These are phyloP conservation scores for Helicolenus hilgendorfi DNA, from an alignment of 2,797 vertebrate species.

Conservation along the genomic window DNA sequence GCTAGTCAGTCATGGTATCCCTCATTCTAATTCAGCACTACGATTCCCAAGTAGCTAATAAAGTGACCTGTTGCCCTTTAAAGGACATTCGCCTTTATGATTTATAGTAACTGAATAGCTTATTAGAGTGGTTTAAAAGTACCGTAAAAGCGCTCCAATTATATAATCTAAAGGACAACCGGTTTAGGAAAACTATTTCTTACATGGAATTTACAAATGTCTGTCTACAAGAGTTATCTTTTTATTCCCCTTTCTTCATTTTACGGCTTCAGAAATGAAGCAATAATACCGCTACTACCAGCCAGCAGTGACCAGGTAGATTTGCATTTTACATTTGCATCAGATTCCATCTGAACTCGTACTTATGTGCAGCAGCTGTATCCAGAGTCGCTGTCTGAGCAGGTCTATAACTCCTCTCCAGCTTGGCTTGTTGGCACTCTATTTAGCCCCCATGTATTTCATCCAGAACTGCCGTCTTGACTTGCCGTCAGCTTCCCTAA, in stretches of 20 bases:
- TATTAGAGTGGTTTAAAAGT: constrained; percentile 46
- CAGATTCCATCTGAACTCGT: constrained; percentile 21
- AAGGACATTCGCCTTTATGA: constrained; percentile 69
- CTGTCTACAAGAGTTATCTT: constrained; percentile 3
- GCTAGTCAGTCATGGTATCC: constrained; percentile 54
- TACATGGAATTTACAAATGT: constrained; percentile 23
- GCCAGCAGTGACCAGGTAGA: not conserved
- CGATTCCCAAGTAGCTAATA: constrained; percentile 72
- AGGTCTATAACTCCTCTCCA: constrained; percentile 36
- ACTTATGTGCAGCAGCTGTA: constrained; percentile 6
- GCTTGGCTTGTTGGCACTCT: constrained; percentile 8
- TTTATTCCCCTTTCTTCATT: constrained; percentile 9
- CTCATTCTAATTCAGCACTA: constrained; percentile 76
- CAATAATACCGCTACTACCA: not conserved
- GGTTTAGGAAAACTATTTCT: constrained; percentile 39
- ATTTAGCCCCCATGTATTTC: constrained; percentile 38
- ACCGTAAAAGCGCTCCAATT: constrained; percentile 35
- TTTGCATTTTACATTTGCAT: constrained; percentile 47
- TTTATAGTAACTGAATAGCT: constrained; percentile 63
- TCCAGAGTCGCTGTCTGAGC: constrained; percentile 13
- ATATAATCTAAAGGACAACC: constrained; percentile 48
- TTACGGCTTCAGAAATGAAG: constrained; percentile 24
- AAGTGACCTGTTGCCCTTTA: constrained; percentile 77
- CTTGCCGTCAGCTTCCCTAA: constrained; percentile 31
- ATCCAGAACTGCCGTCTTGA: constrained; percentile 39